Percentiles rank a stretch among this genome's conserved stretches.
These are phyloP conservation scores for Heterodera filipjevi DNA, from an alignment of 2,888 invertebrate species.

Conservation along the genomic window DNA sequence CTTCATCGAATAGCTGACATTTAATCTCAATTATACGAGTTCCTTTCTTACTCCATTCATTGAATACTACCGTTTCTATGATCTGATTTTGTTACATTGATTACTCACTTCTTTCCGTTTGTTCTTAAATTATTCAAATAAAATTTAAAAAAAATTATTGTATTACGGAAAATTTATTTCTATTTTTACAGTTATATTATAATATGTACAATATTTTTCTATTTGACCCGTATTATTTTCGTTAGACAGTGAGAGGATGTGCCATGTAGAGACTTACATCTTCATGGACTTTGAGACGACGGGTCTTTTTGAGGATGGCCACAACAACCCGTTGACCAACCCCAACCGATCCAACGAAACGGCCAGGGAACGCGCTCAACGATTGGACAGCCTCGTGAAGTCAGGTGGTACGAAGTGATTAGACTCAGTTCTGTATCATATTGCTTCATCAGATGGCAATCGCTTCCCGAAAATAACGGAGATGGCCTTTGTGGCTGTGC, in stretches of 20 bases:
- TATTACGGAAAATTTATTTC: too few relatives aligned
- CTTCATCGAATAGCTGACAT: not conserved
- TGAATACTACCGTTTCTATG: too few relatives aligned
- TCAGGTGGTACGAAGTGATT: constrained; percentile 16
- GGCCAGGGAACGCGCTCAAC: not conserved
- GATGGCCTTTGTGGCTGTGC: constrained; percentile 54
- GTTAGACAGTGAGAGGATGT: not conserved
- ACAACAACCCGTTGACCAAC: constrained; percentile 22
- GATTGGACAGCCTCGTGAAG: constrained; percentile 17
- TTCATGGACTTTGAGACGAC: constrained; percentile 37
- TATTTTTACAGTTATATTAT: too few relatives aligned
- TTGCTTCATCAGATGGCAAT: not conserved
- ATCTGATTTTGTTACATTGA: too few relatives aligned
- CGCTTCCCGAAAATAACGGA: constrained; percentile 49
- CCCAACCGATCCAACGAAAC: not conserved
- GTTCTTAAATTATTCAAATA: too few relatives aligned
- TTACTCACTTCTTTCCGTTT: too few relatives aligned
- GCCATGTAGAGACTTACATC: constrained; percentile 28
- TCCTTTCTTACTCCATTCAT: too few relatives aligned
- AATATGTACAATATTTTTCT: too few relatives aligned
- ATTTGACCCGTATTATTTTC: too few relatives aligned
- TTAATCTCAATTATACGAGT: not conserved
- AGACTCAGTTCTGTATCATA: too few relatives aligned
- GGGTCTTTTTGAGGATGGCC: constrained; percentile 26
- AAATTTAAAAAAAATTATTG: too few relatives aligned